A percentile compares a stretch with the other conserved stretches of the same genome.
Evolutionary conservation across 2,113 vertebrate species (phyloP).

Genomic region (Gobiocypris rarus): DNA sequence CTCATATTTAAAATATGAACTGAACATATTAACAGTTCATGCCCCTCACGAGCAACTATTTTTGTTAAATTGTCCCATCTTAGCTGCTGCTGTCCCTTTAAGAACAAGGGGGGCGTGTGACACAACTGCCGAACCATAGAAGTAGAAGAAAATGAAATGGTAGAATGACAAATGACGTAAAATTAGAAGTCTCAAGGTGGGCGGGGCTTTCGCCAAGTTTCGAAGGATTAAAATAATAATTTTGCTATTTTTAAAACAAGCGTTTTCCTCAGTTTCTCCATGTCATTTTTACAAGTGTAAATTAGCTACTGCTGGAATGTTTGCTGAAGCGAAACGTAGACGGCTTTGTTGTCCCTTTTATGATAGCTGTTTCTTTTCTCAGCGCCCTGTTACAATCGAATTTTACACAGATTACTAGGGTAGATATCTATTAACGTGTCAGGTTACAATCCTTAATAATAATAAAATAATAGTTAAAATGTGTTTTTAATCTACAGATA

Average conservation of each 20-base stretch:
- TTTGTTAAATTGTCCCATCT: background rate
- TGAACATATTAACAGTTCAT: background rate
- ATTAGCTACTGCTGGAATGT: no score
- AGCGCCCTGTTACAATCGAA: no score
- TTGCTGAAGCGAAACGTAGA: background rate
- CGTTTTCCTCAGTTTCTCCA: background rate
- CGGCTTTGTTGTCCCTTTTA: background rate
- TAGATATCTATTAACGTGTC: background rate
- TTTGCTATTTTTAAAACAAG: background rate
- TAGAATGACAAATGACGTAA: background rate
- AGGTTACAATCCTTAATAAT: background rate
- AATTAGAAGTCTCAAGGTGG: fast-evolving
- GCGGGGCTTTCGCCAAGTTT: background rate
- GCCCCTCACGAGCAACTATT: background rate
- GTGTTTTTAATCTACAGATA: background rate
- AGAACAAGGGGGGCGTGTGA: constrained; percentile 64
- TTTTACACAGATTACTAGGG: background rate
- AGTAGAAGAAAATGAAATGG: background rate
- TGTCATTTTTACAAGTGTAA: background rate
- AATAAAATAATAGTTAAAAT: background rate
- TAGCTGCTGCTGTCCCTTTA: constrained; percentile 68
- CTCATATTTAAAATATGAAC: no score
- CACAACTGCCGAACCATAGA: background rate
- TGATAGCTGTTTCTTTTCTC: background rate
- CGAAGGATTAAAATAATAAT: background rate